Conservation (phyloP, 2,113 vertebrate species). For the Dromas ardeola region DNA sequence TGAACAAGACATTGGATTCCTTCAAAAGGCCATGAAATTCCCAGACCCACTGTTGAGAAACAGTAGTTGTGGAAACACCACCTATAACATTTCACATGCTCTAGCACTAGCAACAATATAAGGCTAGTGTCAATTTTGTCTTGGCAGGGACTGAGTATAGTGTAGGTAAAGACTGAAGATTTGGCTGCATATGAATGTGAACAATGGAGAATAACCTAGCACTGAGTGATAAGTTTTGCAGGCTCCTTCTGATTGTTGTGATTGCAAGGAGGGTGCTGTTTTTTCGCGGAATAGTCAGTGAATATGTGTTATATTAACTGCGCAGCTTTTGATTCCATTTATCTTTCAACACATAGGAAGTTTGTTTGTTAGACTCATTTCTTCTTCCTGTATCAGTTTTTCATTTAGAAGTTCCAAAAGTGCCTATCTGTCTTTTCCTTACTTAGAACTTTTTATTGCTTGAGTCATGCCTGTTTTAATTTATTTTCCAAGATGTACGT, state of each 20-base stretch:
- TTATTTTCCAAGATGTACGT: not conserved
- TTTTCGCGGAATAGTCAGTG: not conserved
- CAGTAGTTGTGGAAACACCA: not conserved
- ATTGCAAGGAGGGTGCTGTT: not conserved
- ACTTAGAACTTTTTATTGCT: slow-evolving; percentile 12
- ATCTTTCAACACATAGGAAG: slow-evolving; percentile 11
- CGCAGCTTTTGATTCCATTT: slow-evolving; percentile 20
- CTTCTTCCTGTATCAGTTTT: slow-evolving; percentile 45
- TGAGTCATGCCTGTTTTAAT: slow-evolving; percentile 16
- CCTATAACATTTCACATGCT: not conserved
- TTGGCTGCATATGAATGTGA: not conserved
- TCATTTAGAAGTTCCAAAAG: slow-evolving; percentile 43
- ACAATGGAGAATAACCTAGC: not conserved
- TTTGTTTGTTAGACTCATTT: slow-evolving; percentile 14
- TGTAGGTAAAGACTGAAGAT: not conserved
- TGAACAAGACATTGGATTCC: not conserved
- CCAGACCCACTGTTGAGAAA: not conserved
- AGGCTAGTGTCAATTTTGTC: not conserved
- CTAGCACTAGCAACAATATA: not conserved
- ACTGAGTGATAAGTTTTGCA: not conserved
- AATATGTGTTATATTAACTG: slow-evolving; percentile 29
- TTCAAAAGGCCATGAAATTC: not conserved
- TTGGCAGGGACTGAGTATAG: not conserved
- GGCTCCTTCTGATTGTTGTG: not conserved
- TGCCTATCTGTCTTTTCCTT: not conserved